phyloP scores from a whole-genome alignment of 2,113 vertebrate species.

The Oncorhynchus nerka region DNA sequence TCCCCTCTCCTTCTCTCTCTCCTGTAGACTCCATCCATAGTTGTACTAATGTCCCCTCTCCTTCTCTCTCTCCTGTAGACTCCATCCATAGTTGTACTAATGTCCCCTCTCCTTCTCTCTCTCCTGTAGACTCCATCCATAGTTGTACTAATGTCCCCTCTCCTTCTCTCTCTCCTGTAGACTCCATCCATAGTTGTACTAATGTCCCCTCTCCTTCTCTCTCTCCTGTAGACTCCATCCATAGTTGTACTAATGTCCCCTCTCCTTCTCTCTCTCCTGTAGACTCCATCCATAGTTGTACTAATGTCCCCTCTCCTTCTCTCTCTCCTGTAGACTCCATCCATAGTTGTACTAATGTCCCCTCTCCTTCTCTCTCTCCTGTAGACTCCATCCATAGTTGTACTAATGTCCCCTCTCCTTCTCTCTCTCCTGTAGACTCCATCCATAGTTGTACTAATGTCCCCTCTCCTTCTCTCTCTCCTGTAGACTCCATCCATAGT shows the following conservation, averaged over 20 bases:
- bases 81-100: constrained; percentile 53
- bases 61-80: too few relatives aligned
- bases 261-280: constrained; percentile 3
- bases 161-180: too few relatives aligned
- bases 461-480: constrained; percentile 1
- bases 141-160: constrained; percentile 45
- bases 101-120: not conserved
- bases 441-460: constrained; percentile 48
- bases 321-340: too few relatives aligned
- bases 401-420: constrained; percentile 45
- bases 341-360: constrained; percentile 46
- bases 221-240: too few relatives aligned
- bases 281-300: constrained; percentile 8
- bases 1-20: not conserved
- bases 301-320: constrained; percentile 45
- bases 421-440: too few relatives aligned
- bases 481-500: too few relatives aligned
- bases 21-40: too few relatives aligned
- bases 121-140: too few relatives aligned
- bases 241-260: constrained; percentile 44
- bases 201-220: constrained; percentile 30
- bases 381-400: too few relatives aligned
- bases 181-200: constrained; percentile 40
- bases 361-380: constrained; percentile 1
- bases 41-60: constrained; percentile 45